A percentile compares a stretch with the other conserved stretches of the same genome.
Evolutionary conservation across 2,797 vertebrate species (phyloP).

Genomic region (Poecilia wingei): DNA sequence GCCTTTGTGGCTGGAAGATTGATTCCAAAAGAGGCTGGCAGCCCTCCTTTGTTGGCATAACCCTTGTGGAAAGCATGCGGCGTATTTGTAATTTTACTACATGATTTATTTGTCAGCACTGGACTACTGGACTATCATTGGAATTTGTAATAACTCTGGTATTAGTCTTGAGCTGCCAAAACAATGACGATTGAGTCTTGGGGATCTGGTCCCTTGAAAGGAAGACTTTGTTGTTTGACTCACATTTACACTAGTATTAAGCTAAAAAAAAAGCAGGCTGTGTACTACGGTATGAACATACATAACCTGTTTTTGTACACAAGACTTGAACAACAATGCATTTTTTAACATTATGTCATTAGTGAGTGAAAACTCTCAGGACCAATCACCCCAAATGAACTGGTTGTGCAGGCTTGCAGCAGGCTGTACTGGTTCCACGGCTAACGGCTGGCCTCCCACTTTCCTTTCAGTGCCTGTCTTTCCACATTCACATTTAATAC

Average conservation of each 20-base stretch:
- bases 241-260: slow-evolving; percentile 13
- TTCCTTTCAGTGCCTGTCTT: slow-evolving; percentile 34
- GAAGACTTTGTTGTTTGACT: slow-evolving; percentile 12
- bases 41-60: slow-evolving; percentile 47
- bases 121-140: slow-evolving; percentile 39
- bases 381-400: slow-evolving; percentile 36
- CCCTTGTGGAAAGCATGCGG: slow-evolving; percentile 33
- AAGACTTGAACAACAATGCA: background rate
- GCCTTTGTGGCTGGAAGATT: slow-evolving; percentile 50
- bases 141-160: slow-evolving; percentile 69
- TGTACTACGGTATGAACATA: background rate
- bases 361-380: background rate
- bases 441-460: slow-evolving; percentile 28
- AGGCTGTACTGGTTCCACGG: slow-evolving; percentile 23
- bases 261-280: slow-evolving; percentile 8
- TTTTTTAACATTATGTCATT: background rate
- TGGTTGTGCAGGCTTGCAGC: slow-evolving; percentile 30
- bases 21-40: slow-evolving; percentile 41
- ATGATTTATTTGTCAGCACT: slow-evolving; percentile 49
- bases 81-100: slow-evolving; percentile 51
- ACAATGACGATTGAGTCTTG: slow-evolving; percentile 46
- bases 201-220: slow-evolving; percentile 34
- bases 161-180: slow-evolving; percentile 67
- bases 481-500: slow-evolving; percentile 24
- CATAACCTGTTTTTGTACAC: slow-evolving; percentile 33